phyloP scores from a whole-genome alignment of 2,113 vertebrate genomes.

The Uropsilus gracilis region DNA sequence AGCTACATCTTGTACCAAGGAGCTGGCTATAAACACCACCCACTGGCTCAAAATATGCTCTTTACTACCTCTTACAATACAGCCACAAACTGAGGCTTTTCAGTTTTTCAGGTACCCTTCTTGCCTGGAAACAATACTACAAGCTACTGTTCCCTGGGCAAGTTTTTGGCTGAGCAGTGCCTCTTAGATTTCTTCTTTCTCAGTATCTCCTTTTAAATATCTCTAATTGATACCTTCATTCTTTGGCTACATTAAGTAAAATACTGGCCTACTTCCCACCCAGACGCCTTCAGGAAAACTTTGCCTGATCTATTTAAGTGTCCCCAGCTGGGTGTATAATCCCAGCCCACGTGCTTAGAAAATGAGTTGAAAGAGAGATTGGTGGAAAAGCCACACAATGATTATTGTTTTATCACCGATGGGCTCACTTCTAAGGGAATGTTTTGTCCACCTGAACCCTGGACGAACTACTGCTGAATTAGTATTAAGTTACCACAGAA shows the following conservation, averaged over 20 bases:
- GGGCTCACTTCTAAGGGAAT: background rate
- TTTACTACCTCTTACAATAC: no score
- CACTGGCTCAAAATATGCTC: no score
- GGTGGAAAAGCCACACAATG: background rate
- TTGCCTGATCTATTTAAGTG: background rate
- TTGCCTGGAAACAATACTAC: background rate
- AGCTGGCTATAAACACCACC: no score
- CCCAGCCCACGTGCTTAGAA: background rate
- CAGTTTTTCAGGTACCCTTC: background rate
- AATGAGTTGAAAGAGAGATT: background rate
- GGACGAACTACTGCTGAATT: background rate
- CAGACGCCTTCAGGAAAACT: background rate
- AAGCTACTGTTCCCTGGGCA: background rate
- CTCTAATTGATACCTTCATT: background rate
- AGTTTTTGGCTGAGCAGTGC: background rate
- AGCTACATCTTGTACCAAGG: no score
- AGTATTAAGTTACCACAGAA: background rate
- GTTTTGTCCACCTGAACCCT: background rate
- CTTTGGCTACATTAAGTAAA: background rate
- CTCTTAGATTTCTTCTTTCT: background rate
- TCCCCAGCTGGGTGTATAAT: background rate
- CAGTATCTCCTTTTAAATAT: background rate
- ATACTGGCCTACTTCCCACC: background rate
- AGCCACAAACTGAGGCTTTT: background rate
- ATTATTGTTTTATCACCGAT: background rate